Evolutionary conservation across 1,140 invertebrate species (phyloP), one percentile per base, ranked within the genome.

Genomic region (Popillia japonica): DNA sequence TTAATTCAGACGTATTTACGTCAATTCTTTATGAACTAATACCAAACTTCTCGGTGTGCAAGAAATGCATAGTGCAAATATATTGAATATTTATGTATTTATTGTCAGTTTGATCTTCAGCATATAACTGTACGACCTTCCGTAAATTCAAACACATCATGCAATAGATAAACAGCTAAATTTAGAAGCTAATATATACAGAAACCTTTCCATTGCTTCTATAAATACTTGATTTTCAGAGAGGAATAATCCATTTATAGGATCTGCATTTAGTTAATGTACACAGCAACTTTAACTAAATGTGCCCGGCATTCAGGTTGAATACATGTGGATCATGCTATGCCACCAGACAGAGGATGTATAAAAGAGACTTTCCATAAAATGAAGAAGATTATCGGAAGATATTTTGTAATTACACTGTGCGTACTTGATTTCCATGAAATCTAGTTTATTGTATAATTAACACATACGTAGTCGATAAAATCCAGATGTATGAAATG

Each of bases 111-210:
- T 34, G 61, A 23, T 34, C 61, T 68, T 68, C 61, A 14, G n/a
- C 44, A 48, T 22, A 8, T 68, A 68, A 68, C 27, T 10, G 22
- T 27, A 68, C 27, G 22, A 68, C 61, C 61, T 68, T 68, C 61
- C 20, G 11, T 68, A 27, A 22, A 22, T 68, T 11, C 61, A 68
- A 68, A 68, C 61, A 68, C 27, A 34, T 68, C 61, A 27, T 68
- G 61, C 61, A 68, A 68, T 68, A 68, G 22, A 20, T 27, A 68
- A 68, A 68, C 61, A 68, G 61, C 23, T 68, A 68, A 68, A 68
- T 2, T 27, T 68, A 68, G 61, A 68, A 23, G 20, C 9, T 68
- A 68, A 68, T 34, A 68, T 68, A 68, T 14, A 68, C 61, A 68
- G 17, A 68, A 68, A 68, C 27, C 61, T 68, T 68, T 68, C 27